A percentile compares a stretch with the other conserved stretches of the same genome.
These are phyloP conservation scores for Mantis religiosa DNA, from an alignment of 2,888 invertebrate genomes.

Conservation along the genomic window DNA sequence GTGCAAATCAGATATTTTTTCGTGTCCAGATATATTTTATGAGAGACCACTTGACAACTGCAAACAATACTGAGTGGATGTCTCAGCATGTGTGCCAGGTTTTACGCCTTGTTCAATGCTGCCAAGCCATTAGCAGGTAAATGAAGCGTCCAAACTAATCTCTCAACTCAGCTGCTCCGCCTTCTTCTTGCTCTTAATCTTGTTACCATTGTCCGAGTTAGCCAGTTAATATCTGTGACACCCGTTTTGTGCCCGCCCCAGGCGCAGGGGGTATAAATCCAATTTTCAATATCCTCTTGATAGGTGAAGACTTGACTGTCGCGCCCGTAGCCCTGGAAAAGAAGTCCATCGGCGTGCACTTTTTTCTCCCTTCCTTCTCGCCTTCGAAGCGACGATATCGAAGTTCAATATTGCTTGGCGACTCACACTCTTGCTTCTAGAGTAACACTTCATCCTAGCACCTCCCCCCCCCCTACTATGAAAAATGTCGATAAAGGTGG, in stretches of 20 bases:
- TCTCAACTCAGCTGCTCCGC: background rate
- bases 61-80: too few relatives aligned
- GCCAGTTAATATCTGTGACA: background rate
- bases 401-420: constrained; percentile 1
- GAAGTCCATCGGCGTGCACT: background rate
- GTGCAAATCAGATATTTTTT: too few relatives aligned
- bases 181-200: background rate
- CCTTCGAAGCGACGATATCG: constrained; percentile 1
- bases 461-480: background rate
- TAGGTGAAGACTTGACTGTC: background rate
- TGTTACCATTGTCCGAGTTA: background rate
- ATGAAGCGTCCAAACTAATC: background rate
- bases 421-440: background rate
- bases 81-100: background rate
- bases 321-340: background rate
- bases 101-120: background rate
- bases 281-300: constrained; percentile 14
- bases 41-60: too few relatives aligned
- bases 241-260: background rate
- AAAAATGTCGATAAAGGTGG: background rate
- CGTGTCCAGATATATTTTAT: too few relatives aligned
- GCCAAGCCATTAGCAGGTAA: background rate
- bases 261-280: background rate
- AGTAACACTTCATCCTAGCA: background rate
- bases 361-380: background rate